phyloP scores from a whole-genome alignment of 1,140 invertebrate genomes.

The Drosophila pectinifera region DNA sequence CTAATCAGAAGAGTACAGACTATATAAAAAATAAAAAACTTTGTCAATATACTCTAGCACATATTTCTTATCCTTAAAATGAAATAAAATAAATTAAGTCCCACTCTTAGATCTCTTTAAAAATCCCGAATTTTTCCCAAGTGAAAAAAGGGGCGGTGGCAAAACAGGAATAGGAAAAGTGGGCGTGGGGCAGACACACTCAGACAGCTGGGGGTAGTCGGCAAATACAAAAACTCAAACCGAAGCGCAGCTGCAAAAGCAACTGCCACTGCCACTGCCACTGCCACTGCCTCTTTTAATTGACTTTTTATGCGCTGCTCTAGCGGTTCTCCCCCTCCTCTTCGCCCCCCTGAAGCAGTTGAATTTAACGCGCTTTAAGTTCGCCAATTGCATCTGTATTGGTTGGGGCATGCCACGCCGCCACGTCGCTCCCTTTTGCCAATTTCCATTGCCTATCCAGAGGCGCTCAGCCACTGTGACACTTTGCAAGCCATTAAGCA shows the following conservation, averaged over 20 bases:
- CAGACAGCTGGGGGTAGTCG: conserved; percentile 36
- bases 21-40: no score
- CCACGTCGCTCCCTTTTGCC: conserved; percentile 24
- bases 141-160: background rate
- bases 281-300: conserved; percentile 68
- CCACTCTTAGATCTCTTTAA: no score
- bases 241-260: conserved; percentile 75
- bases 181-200: conserved; percentile 36
- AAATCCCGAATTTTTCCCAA: background rate
- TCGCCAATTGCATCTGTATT: conserved; percentile 56
- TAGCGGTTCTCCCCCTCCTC: no score
- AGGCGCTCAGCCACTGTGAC: conserved; percentile 79
- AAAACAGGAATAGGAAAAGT: conserved; percentile 6
- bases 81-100: no score
- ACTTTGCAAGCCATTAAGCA: conserved; percentile 83
- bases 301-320: conserved; percentile 81
- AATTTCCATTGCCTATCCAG: conserved; percentile 55
- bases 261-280: conserved; percentile 60
- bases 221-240: conserved; percentile 45
- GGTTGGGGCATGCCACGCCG: conserved; percentile 10
- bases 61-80: background rate
- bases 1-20: no score
- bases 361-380: conserved; percentile 82
- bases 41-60: background rate
- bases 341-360: conserved; percentile 27